Base-by-base conservation (phyloP, 2,888 invertebrate species). In the Pharmacophagus antenor region DNA sequence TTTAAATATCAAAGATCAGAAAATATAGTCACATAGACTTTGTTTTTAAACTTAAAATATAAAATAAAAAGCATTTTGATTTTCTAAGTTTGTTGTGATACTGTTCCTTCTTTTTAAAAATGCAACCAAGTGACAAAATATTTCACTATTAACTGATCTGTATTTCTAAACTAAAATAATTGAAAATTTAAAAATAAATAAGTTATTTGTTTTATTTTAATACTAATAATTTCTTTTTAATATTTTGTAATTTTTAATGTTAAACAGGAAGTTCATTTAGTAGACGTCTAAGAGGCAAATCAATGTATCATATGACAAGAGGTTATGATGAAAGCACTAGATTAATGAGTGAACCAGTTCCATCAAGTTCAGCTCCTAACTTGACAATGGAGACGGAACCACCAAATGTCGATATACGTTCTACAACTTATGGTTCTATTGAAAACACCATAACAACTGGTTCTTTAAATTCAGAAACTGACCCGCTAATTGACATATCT, bases 221-320 rank as follows among this genome's bases (percentile, higher is more conserved):
- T n/a, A n/a, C n/a, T n/a, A n/a, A n/a, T n/a, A n/a, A n/a, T n/a
- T n/a, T n/a, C n/a, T n/a, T n/a, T n/a, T n/a, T n/a, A n/a, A n/a
- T n/a, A n/a, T n/a, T n/a, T n/a, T n/a, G 4, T 44, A 10, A 0
- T 37, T 15, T 15, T 20, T 54, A 23, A 10, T 37, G n/a, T 52
- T 51, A 31, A n/a, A 46, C 50, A 93, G 94, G 94, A 67, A 95
- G 95, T 70, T 94, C 95, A 17, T 92, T 96, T 66, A 95, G 95
- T 75, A 92, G 96, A 47, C 91, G 95, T 64, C 93, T 96, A 65
- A 92, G 96, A 56, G 95, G 96, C n/a, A 93, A 95, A 66, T 93
- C 93, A 52, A 93, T 93, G 84, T 95, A 95, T 80, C 94, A 94
- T 67, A 92, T 95, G 81, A 89, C 95, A 1, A 92, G 95, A 67